phyloP scores from a whole-genome alignment of 2,797 vertebrate genomes.

The Phoeniculus purpureus region DNA sequence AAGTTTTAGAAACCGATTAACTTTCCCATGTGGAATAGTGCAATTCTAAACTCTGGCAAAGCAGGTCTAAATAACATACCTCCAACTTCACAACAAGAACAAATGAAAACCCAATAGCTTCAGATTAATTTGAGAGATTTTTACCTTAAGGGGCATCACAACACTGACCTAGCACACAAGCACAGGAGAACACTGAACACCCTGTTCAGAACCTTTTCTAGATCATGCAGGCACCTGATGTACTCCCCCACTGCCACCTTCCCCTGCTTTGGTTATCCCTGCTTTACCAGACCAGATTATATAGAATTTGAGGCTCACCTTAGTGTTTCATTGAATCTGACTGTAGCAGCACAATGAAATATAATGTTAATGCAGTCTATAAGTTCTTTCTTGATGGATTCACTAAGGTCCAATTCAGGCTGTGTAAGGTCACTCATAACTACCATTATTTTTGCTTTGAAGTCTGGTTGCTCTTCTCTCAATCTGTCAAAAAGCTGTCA shows the following conservation, averaged over 20 bases:
- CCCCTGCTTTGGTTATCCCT: fast-evolving
- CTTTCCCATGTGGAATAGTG: background rate
- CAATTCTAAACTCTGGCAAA: background rate
- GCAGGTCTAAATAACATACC: background rate
- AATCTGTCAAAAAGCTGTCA: slow-evolving; percentile 92
- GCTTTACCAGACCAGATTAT: background rate
- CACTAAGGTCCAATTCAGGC: slow-evolving; percentile 87
- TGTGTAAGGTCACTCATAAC: slow-evolving; percentile 90
- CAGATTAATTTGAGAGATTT: background rate
- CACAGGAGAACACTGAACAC: background rate
- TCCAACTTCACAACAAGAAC: background rate
- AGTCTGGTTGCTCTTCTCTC: slow-evolving; percentile 90
- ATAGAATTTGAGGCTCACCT: slow-evolving; percentile 82
- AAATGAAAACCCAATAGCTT: background rate
- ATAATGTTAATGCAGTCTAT: slow-evolving; percentile 85
- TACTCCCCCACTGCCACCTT: background rate
- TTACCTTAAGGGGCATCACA: background rate
- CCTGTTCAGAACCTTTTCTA: background rate
- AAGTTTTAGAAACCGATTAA: background rate
- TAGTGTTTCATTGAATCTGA: slow-evolving; percentile 94
- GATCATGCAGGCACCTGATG: background rate
- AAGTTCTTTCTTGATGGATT: slow-evolving; percentile 85
- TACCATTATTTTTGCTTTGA: slow-evolving; percentile 90
- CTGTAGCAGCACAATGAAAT: slow-evolving; percentile 96
- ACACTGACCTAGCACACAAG: background rate